Percentiles rank a stretch among this genome's conserved stretches.
phyloP scores from a whole-genome alignment of 1,140 invertebrate species.

The Pectinophora gossypiella region DNA sequence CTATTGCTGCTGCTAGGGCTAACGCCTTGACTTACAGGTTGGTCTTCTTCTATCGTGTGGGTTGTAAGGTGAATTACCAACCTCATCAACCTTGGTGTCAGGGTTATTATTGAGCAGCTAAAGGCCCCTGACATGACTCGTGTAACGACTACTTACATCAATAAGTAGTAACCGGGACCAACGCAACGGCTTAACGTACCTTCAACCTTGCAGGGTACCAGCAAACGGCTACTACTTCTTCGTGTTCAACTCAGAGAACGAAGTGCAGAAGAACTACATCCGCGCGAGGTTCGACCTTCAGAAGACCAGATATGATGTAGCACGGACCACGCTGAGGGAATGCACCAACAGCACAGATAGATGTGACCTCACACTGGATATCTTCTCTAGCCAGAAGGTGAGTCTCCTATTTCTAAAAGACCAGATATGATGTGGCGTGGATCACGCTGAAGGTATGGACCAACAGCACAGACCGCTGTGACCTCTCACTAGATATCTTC shows the following conservation, averaged over 20 bases:
- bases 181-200: too few relatives aligned
- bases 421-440: conserved; percentile 79
- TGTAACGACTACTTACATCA: too few relatives aligned
- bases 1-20: conserved; percentile 71
- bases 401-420: conserved; percentile 84
- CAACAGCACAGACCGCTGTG: conserved; percentile 79
- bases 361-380: conserved; percentile 80
- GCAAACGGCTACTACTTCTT: conserved; percentile 88
- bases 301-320: conserved; percentile 82
- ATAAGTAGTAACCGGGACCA: too few relatives aligned
- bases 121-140: too few relatives aligned
- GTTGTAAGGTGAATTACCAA: too few relatives aligned
- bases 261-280: conserved; percentile 82
- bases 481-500: conserved; percentile 81
- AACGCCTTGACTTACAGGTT: conserved; percentile 81
- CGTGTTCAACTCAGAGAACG: conserved; percentile 88
- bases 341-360: conserved; percentile 78
- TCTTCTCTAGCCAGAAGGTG: conserved; percentile 82
- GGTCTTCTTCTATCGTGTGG: too few relatives aligned
- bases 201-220: conserved; percentile 66
- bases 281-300: conserved; percentile 81
- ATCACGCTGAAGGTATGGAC: conserved; percentile 76
- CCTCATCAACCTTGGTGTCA: too few relatives aligned
- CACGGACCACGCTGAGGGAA: conserved; percentile 72
- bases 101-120: too few relatives aligned